Base-by-base conservation (phyloP, 2,888 invertebrate genomes). In the Drosophila borealis region DNA sequence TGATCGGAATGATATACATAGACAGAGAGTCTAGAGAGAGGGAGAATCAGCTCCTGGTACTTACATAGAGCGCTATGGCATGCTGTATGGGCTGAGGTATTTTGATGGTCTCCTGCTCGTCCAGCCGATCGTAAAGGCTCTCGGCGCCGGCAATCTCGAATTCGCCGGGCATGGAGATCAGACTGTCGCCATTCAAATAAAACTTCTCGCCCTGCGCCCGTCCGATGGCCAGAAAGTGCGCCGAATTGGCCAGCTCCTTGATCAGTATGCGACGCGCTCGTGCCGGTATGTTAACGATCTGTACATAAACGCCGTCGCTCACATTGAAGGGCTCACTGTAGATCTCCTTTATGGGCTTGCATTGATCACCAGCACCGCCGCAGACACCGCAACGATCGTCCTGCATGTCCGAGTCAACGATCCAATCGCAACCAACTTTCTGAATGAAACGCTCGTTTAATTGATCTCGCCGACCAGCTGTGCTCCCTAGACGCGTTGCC, bases 351-450 rank as follows among this genome's bases (percentile, higher is more conserved):
- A 95, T 94, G 33, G 95, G 96, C 85, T 95, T 95, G 91, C 98
- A 98, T 68, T 95, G 95, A 14, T 95, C 95, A 10, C 97, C 97
- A 90, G 96, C 95, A 5, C 98, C 98, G 81, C 96, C 96, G 90
- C 98, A 98, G 54, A 97, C 93, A 6, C 98, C 97, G 91, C 98
- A 98, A 49, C 95, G 94, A 92, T 98, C 98, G 88, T 97, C 97
- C 81, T 95, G 94, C 34, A 95, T 94, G 56, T 94, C 94, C 0
- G 97, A 97, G 89, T 96, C 96, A 50, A 98, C 95, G 57, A 94
- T 93, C 97, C 97, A 97, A 93, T 98, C 97, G 93, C 98, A 98
- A n/a, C 97, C 97, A 56, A 98, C 96, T 93, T 95, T 95, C 95
- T 97, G 94, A 88, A 94, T 94, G 76, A 94, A 93, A 88, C 64